These are phyloP conservation scores for Sisor rabdophorus DNA, from an alignment of 2,113 vertebrate genomes.

Conservation along the genomic window DNA sequence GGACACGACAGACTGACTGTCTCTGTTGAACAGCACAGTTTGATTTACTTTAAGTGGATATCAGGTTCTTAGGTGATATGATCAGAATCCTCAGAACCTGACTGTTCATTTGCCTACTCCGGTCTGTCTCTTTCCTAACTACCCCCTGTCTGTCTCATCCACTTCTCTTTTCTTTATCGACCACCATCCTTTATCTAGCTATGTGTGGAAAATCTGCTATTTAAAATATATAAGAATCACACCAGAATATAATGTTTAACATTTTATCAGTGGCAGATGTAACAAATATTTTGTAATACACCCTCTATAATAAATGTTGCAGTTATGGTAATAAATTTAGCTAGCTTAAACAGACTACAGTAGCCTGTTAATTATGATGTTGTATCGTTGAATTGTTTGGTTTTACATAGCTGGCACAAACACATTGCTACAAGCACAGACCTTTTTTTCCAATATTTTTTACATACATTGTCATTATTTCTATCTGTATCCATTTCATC, in stretches of 20 bases:
- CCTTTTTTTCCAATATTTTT: background rate
- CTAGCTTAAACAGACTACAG: background rate
- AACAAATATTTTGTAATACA: background rate
- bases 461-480: background rate
- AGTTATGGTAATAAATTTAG: background rate
- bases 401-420: background rate
- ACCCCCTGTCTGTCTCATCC: no score
- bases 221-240: background rate
- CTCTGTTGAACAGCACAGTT: constrained; percentile 18
- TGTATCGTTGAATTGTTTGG: background rate
- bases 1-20: constrained; percentile 8
- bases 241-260: background rate
- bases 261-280: background rate
- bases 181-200: constrained; percentile 42
- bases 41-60: constrained; percentile 40
- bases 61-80: constrained; percentile 29
- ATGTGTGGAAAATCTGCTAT: background rate
- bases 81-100: constrained; percentile 36
- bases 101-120: constrained; percentile 19
- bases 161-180: background rate
- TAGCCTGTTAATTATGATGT: background rate
- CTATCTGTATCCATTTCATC: background rate
- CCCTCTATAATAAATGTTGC: background rate
- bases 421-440: background rate
- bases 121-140: background rate